Conservation (phyloP, 2,113 vertebrate genomes). For the Eubucco bourcierii region DNA sequence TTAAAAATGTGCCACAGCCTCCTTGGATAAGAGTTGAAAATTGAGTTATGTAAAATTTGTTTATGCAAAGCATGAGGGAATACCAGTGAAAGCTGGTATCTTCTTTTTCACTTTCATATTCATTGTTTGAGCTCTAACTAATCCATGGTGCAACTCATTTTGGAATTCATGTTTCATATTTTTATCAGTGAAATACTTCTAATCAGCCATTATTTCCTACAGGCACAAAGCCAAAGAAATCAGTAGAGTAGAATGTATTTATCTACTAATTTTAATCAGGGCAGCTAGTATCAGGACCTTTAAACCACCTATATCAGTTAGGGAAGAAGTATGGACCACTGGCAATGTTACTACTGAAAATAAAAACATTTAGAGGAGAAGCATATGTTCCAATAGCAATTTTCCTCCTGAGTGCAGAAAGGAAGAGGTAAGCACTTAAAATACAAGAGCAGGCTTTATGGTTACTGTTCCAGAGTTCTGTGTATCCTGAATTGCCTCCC, state of each 20-base stretch:
- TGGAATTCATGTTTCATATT: neutral
- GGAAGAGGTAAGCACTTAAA: neutral
- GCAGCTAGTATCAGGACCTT: slow-evolving; percentile 16
- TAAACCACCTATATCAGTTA: slow-evolving; percentile 30
- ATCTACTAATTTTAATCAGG: slow-evolving; percentile 19
- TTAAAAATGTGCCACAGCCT: neutral
- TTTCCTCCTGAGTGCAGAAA: neutral
- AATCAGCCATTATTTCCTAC: neutral
- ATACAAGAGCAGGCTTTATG: neutral
- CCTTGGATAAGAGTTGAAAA: neutral
- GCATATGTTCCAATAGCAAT: slow-evolving; percentile 18
- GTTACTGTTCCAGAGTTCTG: neutral
- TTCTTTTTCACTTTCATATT: neutral
- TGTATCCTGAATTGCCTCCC: neutral
- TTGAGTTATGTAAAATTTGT: neutral
- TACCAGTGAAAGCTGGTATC: neutral
- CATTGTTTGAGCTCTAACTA: neutral
- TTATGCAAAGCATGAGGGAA: neutral
- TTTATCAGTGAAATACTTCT: neutral
- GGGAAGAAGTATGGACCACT: neutral
- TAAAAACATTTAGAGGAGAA: neutral
- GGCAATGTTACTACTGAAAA: neutral
- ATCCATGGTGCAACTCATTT: neutral
- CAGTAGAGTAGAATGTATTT: neutral
- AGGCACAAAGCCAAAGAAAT: neutral